A percentile compares a stretch with the other conserved stretches of the same genome.
phyloP scores from a whole-genome alignment of 2,113 vertebrate genomes.

The Lipotes vexillifer region DNA sequence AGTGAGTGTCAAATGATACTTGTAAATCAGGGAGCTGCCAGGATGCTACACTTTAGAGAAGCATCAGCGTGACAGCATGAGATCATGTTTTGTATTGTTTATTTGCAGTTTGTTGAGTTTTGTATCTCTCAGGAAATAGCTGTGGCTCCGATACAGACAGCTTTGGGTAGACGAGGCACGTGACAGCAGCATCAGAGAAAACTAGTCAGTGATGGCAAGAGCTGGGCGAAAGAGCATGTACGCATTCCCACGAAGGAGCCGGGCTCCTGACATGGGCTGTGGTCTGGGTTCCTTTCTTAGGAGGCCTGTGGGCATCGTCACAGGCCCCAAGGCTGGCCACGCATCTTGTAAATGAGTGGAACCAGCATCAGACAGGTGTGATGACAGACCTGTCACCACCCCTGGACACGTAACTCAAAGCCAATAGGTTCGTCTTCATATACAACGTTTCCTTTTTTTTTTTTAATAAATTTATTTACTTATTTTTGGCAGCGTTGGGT shows the following conservation, averaged over 20 bases:
- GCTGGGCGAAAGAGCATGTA: not conserved
- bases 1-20: not conserved
- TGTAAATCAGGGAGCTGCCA: not conserved
- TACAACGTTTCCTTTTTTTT: not conserved
- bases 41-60: not conserved
- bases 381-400: not conserved
- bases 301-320: too few species aligned
- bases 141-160: slow-evolving; percentile 33
- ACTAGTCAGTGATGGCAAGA: not conserved
- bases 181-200: not conserved
- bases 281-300: not conserved
- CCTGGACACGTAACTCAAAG: not conserved
- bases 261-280: fast-evolving
- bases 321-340: not conserved
- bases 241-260: fast-evolving
- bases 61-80: slow-evolving; percentile 14
- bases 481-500: too few species aligned
- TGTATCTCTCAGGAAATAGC: slow-evolving; percentile 57
- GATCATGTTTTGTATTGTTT: slow-evolving; percentile 40
- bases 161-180: not conserved
- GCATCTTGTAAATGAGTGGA: not conserved
- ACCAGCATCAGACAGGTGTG: not conserved
- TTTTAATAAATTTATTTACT: too few species aligned
- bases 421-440: not conserved
- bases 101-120: slow-evolving; percentile 53